Base-by-base conservation (phyloP, 1,140 invertebrate species). In the Sitophilus oryzae region DNA sequence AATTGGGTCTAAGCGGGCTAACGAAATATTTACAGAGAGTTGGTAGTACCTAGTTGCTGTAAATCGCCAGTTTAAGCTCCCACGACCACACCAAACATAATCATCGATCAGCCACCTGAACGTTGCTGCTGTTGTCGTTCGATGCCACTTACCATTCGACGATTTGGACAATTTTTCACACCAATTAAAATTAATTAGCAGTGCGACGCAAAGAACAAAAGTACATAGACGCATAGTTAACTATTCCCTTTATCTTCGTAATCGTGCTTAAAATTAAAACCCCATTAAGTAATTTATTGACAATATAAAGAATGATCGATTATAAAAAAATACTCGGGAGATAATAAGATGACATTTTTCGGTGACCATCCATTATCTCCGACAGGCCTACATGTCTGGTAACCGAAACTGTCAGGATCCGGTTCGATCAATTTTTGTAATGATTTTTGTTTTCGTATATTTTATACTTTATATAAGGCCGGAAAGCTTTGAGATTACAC, bases 231-330 rank as follows among this genome's bases (percentile, higher is more conserved):
- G 11, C 40, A 52, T 52, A 52, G 38, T 52, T 42, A 44, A 18
- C 15, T 52, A 6, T 21, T 34, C 25, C 5, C 11, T 30, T 42
- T 45, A 54, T 54, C 52, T 54, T 54, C 15, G 41, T 9, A 16
- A 54, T 54, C 52, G 52, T 54, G 52, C 45, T 45, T 16, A 43
- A 44, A 49, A 56, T 50, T 56, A 56, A 49, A 50, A 50, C 22
- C 53, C 43, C 46, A 56, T 56, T 56, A 56, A 56, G 53, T 50
- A 44, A 56, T 56, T 56, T 50, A 49, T 35, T 50, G 53, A 56
- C 53, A 56, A 56, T 56, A 56, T 56, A 56, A 56, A 56, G 46
- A 56, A 56, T 56, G 53, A 56, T 56, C 53, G 53, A 56, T 56
- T 56, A 35, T 42, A 44, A 49, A 56, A 49, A 50, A 56, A 49